phyloP scores from a whole-genome alignment of 2,888 invertebrate species.

The Orthosia gracilis region DNA sequence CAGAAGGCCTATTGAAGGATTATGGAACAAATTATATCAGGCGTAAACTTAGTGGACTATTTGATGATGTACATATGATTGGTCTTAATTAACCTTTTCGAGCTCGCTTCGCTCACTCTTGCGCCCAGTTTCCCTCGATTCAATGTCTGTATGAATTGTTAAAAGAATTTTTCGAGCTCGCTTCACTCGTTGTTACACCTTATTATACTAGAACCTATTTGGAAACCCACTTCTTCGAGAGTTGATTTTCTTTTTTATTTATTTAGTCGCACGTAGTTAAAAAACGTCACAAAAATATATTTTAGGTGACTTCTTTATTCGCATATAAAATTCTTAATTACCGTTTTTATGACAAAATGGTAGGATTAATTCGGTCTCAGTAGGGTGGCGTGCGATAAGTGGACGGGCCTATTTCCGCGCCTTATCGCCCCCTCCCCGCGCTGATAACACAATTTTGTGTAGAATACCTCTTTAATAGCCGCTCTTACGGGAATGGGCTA shows the following conservation, averaged over 20 bases:
- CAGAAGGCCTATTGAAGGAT: too few relatives aligned
- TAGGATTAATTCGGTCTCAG: constrained; percentile 70
- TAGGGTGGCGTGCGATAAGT: constrained; percentile 75
- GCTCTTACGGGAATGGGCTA: constrained; percentile 83
- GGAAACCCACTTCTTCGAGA: background rate
- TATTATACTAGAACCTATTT: background rate
- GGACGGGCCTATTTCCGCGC: constrained; percentile 75
- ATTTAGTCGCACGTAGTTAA: background rate
- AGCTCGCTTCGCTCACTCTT: too few relatives aligned
- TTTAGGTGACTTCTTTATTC: background rate
- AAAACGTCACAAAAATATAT: background rate
- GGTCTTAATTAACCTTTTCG: too few relatives aligned
- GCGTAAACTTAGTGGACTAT: too few relatives aligned
- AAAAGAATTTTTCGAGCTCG: too few relatives aligned
- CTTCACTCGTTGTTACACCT: too few relatives aligned
- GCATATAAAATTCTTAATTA: constrained; percentile 49
- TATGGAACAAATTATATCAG: too few relatives aligned
- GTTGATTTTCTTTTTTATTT: background rate
- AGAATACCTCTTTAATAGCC: constrained; percentile 84
- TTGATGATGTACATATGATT: too few relatives aligned
- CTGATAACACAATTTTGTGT: constrained; percentile 82
- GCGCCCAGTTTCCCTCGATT: too few relatives aligned
- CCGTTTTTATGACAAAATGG: constrained; percentile 69
- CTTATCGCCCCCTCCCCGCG: constrained; percentile 75
- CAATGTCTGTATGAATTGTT: too few relatives aligned